These are phyloP conservation scores for Stegostoma tigrinum DNA, from an alignment of 2,113 vertebrate genomes.

Conservation along the genomic window DNA sequence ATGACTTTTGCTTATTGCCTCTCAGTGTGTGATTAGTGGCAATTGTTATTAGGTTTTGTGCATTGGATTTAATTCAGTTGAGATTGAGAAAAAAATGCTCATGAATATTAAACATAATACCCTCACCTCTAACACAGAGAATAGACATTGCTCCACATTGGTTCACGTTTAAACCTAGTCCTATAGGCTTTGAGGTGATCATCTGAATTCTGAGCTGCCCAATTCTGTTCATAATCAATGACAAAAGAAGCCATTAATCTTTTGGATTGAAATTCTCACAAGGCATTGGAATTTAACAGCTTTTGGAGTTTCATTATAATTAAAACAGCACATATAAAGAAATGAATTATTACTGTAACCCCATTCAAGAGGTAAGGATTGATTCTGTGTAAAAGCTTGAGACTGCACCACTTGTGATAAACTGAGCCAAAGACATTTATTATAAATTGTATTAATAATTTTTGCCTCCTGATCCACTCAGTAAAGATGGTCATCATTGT, in stretches of 20 bases:
- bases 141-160: not conserved
- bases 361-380: not conserved
- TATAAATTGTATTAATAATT: not conserved
- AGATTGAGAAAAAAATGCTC: not conserved
- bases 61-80: not conserved
- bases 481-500: not conserved
- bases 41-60: not conserved
- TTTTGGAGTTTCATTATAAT: not conserved
- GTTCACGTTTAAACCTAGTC: not conserved
- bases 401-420: not conserved
- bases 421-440: not conserved
- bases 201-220: not conserved
- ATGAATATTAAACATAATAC: not conserved
- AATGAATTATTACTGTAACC: not conserved
- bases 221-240: not conserved
- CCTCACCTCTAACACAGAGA: not conserved
- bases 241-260: not conserved
- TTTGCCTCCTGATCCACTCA: not conserved
- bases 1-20: not conserved
- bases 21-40: not conserved
- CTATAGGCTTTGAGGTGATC: not conserved
- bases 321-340: not conserved
- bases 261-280: not conserved
- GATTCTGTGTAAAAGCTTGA: not conserved
- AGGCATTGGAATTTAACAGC: not conserved